Evolutionary conservation across 2,113 vertebrate genomes (phyloP).

Genomic region (Scomber japonicus): DNA sequence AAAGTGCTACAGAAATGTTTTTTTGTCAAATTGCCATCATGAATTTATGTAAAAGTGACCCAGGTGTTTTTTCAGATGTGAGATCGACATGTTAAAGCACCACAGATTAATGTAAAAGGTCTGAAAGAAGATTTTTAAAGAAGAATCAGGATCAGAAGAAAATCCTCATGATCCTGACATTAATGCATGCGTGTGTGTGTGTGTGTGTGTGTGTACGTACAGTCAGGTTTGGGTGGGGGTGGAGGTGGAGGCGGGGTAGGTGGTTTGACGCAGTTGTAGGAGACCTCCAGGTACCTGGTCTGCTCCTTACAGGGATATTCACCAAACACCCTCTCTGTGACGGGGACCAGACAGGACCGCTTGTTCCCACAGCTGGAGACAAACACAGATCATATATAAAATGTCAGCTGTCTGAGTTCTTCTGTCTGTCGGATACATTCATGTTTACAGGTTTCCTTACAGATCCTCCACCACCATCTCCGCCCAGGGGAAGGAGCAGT

Average conservation of each 20-base stretch:
- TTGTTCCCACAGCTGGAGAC: conserved; percentile 50
- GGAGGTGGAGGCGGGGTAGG: conserved; percentile 46
- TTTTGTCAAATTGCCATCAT: too few relatives aligned
- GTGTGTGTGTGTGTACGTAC: conserved; percentile 43
- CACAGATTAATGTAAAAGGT: too few relatives aligned
- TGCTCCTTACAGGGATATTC: conserved; percentile 72
- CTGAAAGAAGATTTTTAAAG: too few relatives aligned
- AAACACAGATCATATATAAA: background rate
- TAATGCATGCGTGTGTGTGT: background rate
- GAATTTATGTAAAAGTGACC: too few relatives aligned
- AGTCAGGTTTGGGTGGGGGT: conserved; percentile 61
- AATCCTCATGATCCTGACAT: too few relatives aligned
- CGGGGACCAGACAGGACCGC: conserved; percentile 67
- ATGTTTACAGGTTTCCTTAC: conserved; percentile 52
- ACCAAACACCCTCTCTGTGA: conserved; percentile 74
- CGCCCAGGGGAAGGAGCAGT: conserved; percentile 75
- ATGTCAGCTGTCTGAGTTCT: background rate
- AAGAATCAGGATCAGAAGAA: too few relatives aligned
- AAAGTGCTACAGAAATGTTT: too few relatives aligned
- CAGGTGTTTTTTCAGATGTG: too few relatives aligned
- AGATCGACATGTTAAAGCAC: too few relatives aligned
- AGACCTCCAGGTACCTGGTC: conserved; percentile 75
- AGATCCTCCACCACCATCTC: conserved; percentile 82
- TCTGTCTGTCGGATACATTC: background rate
- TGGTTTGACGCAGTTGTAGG: conserved; percentile 53